Percentiles rank a stretch among this genome's conserved stretches.
Evolutionary conservation across 2,797 vertebrate genomes (phyloP).

Genomic region (Zalophus californianus): DNA sequence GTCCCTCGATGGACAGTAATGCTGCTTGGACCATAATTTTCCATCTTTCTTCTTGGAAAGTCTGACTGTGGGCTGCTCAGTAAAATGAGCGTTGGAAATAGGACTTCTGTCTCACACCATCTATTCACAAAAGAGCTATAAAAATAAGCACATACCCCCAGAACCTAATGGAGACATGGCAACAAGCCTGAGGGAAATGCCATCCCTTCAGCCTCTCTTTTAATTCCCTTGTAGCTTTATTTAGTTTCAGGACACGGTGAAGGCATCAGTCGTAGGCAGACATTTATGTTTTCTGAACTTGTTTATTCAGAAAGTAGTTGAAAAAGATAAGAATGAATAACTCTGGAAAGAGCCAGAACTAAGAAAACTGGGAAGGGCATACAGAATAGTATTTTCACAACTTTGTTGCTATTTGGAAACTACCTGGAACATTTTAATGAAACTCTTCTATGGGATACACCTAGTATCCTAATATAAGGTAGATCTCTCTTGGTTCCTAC

Average conservation of each 20-base stretch:
- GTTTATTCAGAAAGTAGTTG: slow-evolving; percentile 45
- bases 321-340: slow-evolving; percentile 36
- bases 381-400: not conserved
- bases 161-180: slow-evolving; percentile 61
- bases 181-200: slow-evolving; percentile 50
- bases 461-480: not conserved
- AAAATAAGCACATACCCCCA: slow-evolving; percentile 70
- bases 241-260: slow-evolving; percentile 43
- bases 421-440: not conserved
- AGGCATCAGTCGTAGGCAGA: not conserved
- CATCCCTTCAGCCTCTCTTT: slow-evolving; percentile 4
- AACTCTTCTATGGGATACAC: not conserved
- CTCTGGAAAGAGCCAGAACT: not conserved
- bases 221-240: slow-evolving; percentile 57
- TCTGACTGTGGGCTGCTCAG: slow-evolving; percentile 42
- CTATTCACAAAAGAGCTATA: slow-evolving; percentile 47
- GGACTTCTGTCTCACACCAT: slow-evolving; percentile 64
- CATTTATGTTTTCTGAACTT: slow-evolving; percentile 51
- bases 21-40: slow-evolving; percentile 50
- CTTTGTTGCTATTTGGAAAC: slow-evolving; percentile 7
- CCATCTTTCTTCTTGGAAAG: slow-evolving; percentile 71
- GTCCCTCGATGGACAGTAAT: slow-evolving; percentile 17
- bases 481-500: not conserved
- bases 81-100: slow-evolving; percentile 73
- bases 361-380: not conserved